A percentile compares a stretch with the other conserved stretches of the same genome.
These are phyloP conservation scores for Centruroides sculpturatus DNA, from an alignment of 1,140 invertebrate species.

Conservation along the genomic window DNA sequence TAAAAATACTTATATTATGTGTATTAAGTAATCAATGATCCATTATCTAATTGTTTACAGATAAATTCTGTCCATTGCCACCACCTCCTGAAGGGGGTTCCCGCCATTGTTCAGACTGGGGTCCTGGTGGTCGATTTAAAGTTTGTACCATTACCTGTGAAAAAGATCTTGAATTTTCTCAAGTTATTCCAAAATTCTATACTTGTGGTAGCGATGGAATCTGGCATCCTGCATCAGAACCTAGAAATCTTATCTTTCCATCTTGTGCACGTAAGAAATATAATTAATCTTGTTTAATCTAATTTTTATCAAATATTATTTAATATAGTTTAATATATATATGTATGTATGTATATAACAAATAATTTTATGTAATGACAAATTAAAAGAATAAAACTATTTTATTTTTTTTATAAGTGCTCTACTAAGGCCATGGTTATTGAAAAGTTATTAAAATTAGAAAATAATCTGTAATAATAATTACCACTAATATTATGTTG, in stretches of 20 bases:
- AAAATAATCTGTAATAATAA: too few species aligned
- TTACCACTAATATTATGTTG: too few species aligned
- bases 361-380: too few species aligned
- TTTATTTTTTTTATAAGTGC: too few species aligned
- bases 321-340: too few species aligned
- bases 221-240: conserved; percentile 74
- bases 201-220: conserved; percentile 92
- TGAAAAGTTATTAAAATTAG: too few species aligned
- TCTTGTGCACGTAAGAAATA: conserved; percentile 70
- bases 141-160: conserved; percentile 75
- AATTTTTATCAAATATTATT: too few species aligned
- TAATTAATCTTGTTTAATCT: too few species aligned
- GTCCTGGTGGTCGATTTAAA: conserved; percentile 52
- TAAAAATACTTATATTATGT: not conserved
- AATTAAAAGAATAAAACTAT: too few species aligned
- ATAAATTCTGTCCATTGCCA: conserved; percentile 76
- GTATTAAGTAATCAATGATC: not conserved
- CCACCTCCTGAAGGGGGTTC: conserved; percentile 74
- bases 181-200: conserved; percentile 82
- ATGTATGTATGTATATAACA: too few species aligned
- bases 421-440: too few species aligned
- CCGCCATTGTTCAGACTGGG: conserved; percentile 89
- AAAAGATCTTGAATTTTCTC: conserved; percentile 69
- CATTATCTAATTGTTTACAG: conserved; percentile 32
- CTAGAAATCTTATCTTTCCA: conserved; percentile 69